These are phyloP conservation scores for Poeciliopsis infans DNA, from an alignment of 2,797 vertebrate species.

Conservation along the genomic window DNA sequence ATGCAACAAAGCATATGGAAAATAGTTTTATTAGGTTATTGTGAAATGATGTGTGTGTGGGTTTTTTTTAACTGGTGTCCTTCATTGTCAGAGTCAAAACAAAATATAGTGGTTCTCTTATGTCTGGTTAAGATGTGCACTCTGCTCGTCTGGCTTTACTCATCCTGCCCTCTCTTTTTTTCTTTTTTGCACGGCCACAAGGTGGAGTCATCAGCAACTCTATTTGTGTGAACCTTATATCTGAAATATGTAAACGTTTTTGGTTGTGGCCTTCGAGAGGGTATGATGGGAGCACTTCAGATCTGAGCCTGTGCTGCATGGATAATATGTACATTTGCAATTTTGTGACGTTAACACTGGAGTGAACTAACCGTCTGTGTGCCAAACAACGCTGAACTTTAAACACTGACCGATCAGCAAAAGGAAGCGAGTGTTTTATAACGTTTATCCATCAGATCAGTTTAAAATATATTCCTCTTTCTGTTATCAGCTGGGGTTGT, in stretches of 20 bases:
- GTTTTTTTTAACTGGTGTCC: slow-evolving; percentile 4
- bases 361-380: slow-evolving; percentile 65
- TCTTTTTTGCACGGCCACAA: slow-evolving; percentile 54
- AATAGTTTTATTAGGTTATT: background rate
- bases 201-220: slow-evolving; percentile 25
- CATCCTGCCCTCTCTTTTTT: slow-evolving; percentile 8
- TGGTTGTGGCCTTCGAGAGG: slow-evolving; percentile 27
- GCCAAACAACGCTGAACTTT: slow-evolving; percentile 70
- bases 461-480: slow-evolving; percentile 20
- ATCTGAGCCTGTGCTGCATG: slow-evolving; percentile 52
- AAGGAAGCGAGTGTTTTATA: slow-evolving; percentile 42
- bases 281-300: slow-evolving; percentile 19
- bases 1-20: slow-evolving; percentile 55
- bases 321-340: slow-evolving; percentile 67
- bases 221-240: slow-evolving; percentile 43
- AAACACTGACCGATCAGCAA: slow-evolving; percentile 65
- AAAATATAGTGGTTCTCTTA: slow-evolving; percentile 43
- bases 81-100: slow-evolving; percentile 45
- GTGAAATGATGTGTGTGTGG: slow-evolving; percentile 11
- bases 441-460: slow-evolving; percentile 27
- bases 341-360: slow-evolving; percentile 60
- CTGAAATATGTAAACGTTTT: slow-evolving; percentile 19
- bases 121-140: slow-evolving; percentile 47
- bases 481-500: slow-evolving; percentile 22
- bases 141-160: slow-evolving; percentile 34